phyloP scores from a whole-genome alignment of 2,888 invertebrate genomes.

The Acrocyrtus sp. region DNA sequence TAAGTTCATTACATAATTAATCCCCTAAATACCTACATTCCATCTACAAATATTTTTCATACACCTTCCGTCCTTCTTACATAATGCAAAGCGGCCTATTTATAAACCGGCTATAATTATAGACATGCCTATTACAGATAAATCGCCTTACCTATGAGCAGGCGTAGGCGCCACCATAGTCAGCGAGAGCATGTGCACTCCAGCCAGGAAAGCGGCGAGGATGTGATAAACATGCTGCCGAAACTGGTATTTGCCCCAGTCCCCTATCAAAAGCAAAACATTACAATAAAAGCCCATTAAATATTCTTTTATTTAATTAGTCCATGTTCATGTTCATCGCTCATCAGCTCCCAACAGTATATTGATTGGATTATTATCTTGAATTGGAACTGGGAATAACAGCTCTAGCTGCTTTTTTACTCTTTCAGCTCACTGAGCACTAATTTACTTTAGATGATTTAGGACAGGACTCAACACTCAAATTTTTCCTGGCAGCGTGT shows the following conservation, averaged over 20 bases:
- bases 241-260: slow-evolving; percentile 60
- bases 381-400: no score
- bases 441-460: no score
- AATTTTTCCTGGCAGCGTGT: no score
- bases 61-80: no score
- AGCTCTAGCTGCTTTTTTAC: no score
- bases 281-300: background rate
- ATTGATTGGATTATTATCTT: background rate
- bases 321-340: background rate
- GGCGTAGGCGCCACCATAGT: slow-evolving; percentile 58
- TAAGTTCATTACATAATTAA: background rate
- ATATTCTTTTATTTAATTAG: background rate
- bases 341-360: background rate
- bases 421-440: no score
- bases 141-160: slow-evolving; percentile 39
- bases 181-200: slow-evolving; percentile 60
- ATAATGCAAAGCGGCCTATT: no score
- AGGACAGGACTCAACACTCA: no score
- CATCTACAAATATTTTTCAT: no score
- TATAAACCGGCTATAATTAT: no score
- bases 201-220: slow-evolving; percentile 57
- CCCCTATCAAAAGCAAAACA: slow-evolving; percentile 48
- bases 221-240: slow-evolving; percentile 59
- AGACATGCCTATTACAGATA: no score
- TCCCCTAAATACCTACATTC: background rate